Evolutionary conservation across 2,888 invertebrate species (phyloP).

Genomic region (Hyposoter dolosus): DNA sequence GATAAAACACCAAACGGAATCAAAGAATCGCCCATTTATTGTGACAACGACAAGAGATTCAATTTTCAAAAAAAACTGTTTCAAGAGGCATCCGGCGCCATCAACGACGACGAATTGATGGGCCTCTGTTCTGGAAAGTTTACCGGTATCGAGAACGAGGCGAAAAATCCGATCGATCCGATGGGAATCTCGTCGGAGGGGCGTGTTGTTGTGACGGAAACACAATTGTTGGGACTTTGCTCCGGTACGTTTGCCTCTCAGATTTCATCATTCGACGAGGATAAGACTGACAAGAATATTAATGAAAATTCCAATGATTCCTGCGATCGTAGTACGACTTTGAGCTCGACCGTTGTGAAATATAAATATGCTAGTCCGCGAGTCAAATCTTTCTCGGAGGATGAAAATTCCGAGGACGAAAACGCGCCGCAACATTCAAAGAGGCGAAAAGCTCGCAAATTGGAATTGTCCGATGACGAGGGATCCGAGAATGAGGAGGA

Average conservation of each 20-base stretch:
- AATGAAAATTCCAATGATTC: slow-evolving; percentile 74
- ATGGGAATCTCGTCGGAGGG: slow-evolving; percentile 46
- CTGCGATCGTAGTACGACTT: not conserved
- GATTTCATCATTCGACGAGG: slow-evolving; percentile 49
- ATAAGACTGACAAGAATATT: not conserved
- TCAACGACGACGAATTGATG: slow-evolving; percentile 86
- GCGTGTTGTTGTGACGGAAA: slow-evolving; percentile 73
- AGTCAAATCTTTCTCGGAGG: slow-evolving; percentile 80
- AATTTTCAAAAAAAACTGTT: slow-evolving; percentile 84
- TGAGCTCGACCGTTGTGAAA: slow-evolving; percentile 51
- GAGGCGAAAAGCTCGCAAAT: slow-evolving; percentile 73
- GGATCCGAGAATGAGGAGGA: slow-evolving; percentile 81
- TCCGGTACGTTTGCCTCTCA: slow-evolving; percentile 87
- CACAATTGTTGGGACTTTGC: slow-evolving; percentile 84
- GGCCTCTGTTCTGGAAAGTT: slow-evolving; percentile 86
- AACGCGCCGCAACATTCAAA: slow-evolving; percentile 64
- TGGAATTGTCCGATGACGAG: slow-evolving; percentile 81
- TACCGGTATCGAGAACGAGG: slow-evolving; percentile 52
- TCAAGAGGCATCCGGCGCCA: slow-evolving; percentile 76
- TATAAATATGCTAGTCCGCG: slow-evolving; percentile 74
- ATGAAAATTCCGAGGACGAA: slow-evolving; percentile 79
- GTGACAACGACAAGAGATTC: slow-evolving; percentile 68
- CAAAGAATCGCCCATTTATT: slow-evolving; percentile 39
- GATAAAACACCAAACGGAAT: slow-evolving; percentile 62
- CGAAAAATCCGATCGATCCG: slow-evolving; percentile 39